A percentile compares a stretch with the other conserved stretches of the same genome.
These are phyloP conservation scores for Protaetia brevitarsis DNA, from an alignment of 1,140 invertebrate species.

Conservation along the genomic window DNA sequence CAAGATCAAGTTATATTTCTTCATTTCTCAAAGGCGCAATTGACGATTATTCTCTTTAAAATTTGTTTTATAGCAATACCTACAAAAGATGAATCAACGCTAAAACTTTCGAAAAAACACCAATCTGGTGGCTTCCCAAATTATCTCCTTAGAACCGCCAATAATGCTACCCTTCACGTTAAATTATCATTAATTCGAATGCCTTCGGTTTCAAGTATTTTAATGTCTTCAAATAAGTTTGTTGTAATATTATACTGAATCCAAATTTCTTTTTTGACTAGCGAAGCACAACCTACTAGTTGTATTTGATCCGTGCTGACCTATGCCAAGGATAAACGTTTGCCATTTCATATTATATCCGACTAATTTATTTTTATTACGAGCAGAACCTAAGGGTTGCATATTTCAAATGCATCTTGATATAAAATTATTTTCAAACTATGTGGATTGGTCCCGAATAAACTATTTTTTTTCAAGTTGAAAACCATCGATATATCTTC, in stretches of 20 bases:
- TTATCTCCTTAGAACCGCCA: conserved; percentile 29
- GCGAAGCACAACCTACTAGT: conserved; percentile 41
- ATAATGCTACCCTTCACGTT: conserved; percentile 25
- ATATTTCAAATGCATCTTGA: conserved; percentile 46
- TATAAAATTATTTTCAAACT: conserved; percentile 43
- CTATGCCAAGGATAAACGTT: conserved; percentile 28
- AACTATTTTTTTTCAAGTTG: conserved; percentile 37
- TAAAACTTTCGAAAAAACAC: conserved; percentile 33
- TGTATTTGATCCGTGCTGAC: conserved; percentile 35
- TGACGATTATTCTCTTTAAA: not conserved
- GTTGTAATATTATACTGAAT: conserved; percentile 39
- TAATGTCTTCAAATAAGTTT: conserved; percentile 42
- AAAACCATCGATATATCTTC: conserved; percentile 43
- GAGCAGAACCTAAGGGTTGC: conserved; percentile 43
- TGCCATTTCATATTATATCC: conserved; percentile 42
- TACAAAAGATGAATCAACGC: conserved; percentile 24
- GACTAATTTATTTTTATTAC: conserved; percentile 44
- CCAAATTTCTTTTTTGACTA: conserved; percentile 32
- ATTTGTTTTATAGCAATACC: conserved; percentile 29
- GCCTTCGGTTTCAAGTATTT: conserved; percentile 37
- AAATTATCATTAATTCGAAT: conserved; percentile 26
- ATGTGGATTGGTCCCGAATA: conserved; percentile 39
- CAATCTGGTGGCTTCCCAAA: conserved; percentile 33
- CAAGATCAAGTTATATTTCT: conserved; percentile 12
- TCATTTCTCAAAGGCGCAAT: not conserved